Conservation (phyloP, 2,113 vertebrate genomes). For the Meriones unguiculatus region DNA sequence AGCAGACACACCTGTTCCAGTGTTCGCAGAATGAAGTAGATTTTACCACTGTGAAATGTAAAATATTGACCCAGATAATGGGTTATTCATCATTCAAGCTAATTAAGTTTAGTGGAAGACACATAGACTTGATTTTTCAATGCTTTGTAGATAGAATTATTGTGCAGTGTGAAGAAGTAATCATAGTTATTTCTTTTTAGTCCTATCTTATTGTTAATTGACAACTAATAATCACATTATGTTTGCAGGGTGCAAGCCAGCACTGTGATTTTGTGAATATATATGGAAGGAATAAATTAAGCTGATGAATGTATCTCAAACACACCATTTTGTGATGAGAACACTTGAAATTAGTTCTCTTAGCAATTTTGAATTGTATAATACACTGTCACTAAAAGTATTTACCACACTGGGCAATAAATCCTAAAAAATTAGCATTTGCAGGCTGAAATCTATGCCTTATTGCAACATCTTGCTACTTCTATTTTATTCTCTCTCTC, state of each 20-base stretch:
- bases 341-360: background rate
- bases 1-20: background rate
- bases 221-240: background rate
- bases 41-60: constrained; percentile 1
- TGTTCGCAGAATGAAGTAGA: constrained; percentile 30
- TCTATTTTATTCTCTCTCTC: background rate
- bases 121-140: background rate
- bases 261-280: background rate
- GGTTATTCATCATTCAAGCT: background rate
- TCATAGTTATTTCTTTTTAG: background rate
- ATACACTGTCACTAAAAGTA: background rate
- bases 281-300: background rate
- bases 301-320: background rate
- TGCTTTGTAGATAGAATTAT: background rate
- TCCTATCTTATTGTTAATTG: background rate
- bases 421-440: background rate
- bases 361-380: background rate
- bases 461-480: background rate
- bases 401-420: background rate
- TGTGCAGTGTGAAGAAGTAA: background rate
- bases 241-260: background rate
- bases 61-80: background rate
- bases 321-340: background rate
- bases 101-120: constrained; percentile 24
- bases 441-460: background rate